Conservation (phyloP, 2,888 invertebrate genomes). For the Chorisops tibialis region DNA sequence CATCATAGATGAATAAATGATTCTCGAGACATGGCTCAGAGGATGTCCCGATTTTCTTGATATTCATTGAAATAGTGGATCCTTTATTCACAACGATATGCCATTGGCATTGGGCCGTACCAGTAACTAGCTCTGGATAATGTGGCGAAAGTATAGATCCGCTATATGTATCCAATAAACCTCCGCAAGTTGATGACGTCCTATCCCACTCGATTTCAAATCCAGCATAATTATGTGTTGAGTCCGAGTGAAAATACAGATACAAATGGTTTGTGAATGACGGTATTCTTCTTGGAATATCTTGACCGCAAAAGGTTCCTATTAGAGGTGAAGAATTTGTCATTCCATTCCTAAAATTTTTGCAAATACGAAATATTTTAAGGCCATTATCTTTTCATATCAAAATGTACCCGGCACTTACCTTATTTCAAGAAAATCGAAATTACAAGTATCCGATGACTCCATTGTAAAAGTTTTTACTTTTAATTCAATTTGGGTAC, state of each 20-base stretch:
- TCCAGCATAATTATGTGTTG: conserved; percentile 59
- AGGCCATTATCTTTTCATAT: background rate
- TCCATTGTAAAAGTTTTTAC: conserved; percentile 67
- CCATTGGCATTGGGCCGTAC: conserved; percentile 76
- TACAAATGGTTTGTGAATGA: conserved; percentile 75
- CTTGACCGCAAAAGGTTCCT: conserved; percentile 72
- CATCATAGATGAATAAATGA: background rate
- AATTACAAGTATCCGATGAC: conserved; percentile 54
- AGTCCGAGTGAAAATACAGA: conserved; percentile 74
- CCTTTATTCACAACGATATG: conserved; percentile 71
- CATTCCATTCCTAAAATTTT: conserved; percentile 69
- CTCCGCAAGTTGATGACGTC: conserved; percentile 74
- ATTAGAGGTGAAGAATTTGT: conserved; percentile 69
- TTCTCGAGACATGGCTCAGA: background rate
- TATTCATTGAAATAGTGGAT: conserved; percentile 61
- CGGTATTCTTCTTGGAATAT: conserved; percentile 61
- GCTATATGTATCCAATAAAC: conserved; percentile 63
- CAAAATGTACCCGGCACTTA: conserved; percentile 17
- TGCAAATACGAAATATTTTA: background rate
- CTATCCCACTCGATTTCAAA: conserved; percentile 71
- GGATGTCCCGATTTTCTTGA: conserved; percentile 38
- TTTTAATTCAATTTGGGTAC: conserved; percentile 72
- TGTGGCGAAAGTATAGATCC: conserved; percentile 83
- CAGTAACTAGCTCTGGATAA: conserved; percentile 70
- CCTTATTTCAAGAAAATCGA: conserved; percentile 75